phyloP scores from a whole-genome alignment of 1,140 invertebrate genomes.

The Ditylenchus dipsaci region DNA sequence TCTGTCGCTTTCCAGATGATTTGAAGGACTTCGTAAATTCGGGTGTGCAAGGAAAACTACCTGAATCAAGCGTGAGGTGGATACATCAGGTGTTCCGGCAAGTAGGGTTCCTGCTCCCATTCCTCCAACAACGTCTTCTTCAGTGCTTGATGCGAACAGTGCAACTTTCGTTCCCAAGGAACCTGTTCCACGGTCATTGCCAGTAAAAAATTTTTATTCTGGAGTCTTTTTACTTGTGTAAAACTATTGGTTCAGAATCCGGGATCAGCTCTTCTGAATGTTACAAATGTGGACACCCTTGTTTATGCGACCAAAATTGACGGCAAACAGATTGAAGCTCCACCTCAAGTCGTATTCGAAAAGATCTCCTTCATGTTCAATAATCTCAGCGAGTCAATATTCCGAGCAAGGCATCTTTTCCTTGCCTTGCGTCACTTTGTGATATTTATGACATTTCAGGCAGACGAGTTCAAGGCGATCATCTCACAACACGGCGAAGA shows the following conservation, averaged over 20 bases:
- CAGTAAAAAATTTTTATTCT: background rate
- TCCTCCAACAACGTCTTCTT: background rate
- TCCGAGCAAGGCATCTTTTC: constrained; percentile 69
- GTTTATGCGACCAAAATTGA: constrained; percentile 87
- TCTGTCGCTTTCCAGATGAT: constrained; percentile 19
- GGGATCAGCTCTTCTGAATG: constrained; percentile 66
- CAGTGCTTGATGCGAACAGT: too few species aligned
- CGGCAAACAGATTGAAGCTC: constrained; percentile 74
- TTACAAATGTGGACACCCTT: constrained; percentile 76
- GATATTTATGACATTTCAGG: constrained; percentile 59
- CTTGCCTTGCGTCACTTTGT: constrained; percentile 42
- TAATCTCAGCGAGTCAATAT: constrained; percentile 93
- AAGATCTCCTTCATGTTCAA: constrained; percentile 99
- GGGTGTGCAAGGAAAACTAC: constrained; percentile 28
- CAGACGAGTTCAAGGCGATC: constrained; percentile 86
- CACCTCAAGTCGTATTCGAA: constrained; percentile 78
- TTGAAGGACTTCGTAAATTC: constrained; percentile 33
- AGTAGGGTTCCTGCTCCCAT: background rate
- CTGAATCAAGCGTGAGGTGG: background rate
- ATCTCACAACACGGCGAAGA: constrained; percentile 60
- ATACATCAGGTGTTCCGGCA: background rate
- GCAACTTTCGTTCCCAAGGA: too few species aligned
- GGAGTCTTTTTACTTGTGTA: background rate
- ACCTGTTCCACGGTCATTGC: background rate
- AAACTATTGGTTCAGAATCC: background rate